Evolutionary conservation across 2,888 invertebrate species (phyloP).

Genomic region (Venusia cambrica): DNA sequence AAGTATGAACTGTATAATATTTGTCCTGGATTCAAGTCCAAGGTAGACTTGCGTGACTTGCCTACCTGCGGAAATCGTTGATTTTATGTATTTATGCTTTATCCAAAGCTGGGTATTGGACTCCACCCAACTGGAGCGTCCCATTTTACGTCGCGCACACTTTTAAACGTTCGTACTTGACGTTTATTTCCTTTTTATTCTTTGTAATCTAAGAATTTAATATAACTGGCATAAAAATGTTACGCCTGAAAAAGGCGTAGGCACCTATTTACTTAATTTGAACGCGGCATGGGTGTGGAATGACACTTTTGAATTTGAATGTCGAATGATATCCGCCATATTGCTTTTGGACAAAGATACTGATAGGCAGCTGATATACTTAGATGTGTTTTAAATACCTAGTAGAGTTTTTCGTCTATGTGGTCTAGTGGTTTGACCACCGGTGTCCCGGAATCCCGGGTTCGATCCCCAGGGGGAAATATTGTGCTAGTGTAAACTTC

Average conservation of each 20-base stretch:
- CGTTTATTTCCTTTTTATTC: slow-evolving; percentile 68
- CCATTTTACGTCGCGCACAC: slow-evolving; percentile 51
- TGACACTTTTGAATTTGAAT: slow-evolving; percentile 57
- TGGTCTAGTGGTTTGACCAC: too few relatives aligned
- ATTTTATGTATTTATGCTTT: slow-evolving; percentile 5
- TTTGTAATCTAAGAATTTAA: slow-evolving; percentile 69
- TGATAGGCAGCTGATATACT: slow-evolving; percentile 1
- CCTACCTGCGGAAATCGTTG: slow-evolving; percentile 6
- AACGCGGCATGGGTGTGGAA: slow-evolving; percentile 45
- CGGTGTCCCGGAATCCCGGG: too few relatives aligned
- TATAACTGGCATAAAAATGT: slow-evolving; percentile 63
- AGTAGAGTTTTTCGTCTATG: too few relatives aligned
- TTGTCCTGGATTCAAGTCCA: background rate
- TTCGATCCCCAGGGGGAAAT: too few relatives aligned
- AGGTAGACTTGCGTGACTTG: background rate
- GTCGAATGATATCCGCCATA: slow-evolving; percentile 33
- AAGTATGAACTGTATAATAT: background rate
- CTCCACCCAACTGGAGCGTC: slow-evolving; percentile 30
- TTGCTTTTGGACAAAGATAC: slow-evolving; percentile 3
- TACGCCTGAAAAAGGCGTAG: slow-evolving; percentile 47
- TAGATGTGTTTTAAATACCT: background rate
- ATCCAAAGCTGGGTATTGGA: slow-evolving; percentile 12
- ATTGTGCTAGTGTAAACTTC: too few relatives aligned
- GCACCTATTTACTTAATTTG: slow-evolving; percentile 59
- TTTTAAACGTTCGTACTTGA: slow-evolving; percentile 61